Percentiles rank a stretch among this genome's conserved stretches.
phyloP scores from a whole-genome alignment of 2,797 vertebrate genomes.

The Anabacerthia variegaticeps region DNA sequence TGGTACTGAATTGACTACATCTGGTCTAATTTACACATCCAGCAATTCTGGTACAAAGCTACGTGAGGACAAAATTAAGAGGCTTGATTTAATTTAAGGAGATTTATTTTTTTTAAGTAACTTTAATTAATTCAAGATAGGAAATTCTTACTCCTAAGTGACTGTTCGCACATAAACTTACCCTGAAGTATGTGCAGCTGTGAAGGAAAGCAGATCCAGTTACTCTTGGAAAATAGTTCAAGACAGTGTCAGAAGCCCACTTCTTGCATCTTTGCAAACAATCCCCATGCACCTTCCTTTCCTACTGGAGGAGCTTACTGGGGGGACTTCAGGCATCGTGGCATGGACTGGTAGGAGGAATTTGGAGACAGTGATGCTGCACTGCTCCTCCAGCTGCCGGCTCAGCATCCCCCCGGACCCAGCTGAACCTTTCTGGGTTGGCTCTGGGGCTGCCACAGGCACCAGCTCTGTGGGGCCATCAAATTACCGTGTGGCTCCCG shows the following conservation, averaged over 20 bases:
- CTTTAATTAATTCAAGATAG: conserved; percentile 53
- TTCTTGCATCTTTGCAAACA: background rate
- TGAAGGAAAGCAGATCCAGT: conserved; percentile 12
- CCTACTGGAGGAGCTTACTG: accelerated
- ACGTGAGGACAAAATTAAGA: background rate
- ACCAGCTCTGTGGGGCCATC: background rate
- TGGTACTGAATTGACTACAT: background rate
- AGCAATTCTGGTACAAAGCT: background rate
- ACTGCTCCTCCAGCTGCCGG: background rate
- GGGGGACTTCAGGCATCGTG: background rate
- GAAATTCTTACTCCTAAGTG: conserved; percentile 46
- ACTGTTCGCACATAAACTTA: background rate
- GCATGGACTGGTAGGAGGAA: background rate
- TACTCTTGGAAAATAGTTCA: background rate
- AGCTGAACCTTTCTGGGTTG: background rate
- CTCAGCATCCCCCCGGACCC: background rate
- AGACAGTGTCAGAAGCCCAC: background rate
- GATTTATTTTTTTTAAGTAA: background rate
- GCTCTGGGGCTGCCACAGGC: background rate
- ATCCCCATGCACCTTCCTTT: background rate
- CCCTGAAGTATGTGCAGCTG: conserved; percentile 7
- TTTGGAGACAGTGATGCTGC: background rate
- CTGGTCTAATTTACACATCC: background rate
- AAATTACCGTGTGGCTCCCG: accelerated
- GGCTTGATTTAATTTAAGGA: conserved; percentile 20